Evolutionary conservation across 2,797 vertebrate species (phyloP).

Genomic region (Phoxinus dragarum): DNA sequence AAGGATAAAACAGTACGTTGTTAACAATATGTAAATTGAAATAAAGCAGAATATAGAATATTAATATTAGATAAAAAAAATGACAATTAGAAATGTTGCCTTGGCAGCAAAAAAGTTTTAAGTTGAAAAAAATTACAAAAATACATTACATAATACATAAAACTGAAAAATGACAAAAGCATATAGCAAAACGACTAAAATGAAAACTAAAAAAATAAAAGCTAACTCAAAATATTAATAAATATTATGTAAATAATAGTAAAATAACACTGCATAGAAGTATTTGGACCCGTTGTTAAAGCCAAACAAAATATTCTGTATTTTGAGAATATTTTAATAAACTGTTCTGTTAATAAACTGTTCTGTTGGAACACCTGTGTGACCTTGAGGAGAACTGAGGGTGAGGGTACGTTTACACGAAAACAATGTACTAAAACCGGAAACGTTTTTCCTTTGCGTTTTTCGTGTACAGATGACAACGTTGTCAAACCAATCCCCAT

Average conservation of each 20-base stretch:
- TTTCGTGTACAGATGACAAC: not conserved
- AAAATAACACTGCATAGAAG: not conserved
- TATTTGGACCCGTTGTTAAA: not conserved
- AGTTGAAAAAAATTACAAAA: not conserved
- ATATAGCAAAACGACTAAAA: not conserved
- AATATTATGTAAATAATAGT: not conserved
- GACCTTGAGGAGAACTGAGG: not conserved
- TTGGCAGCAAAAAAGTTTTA: not conserved
- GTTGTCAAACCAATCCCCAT: not conserved
- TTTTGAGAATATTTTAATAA: no score
- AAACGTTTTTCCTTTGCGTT: not conserved
- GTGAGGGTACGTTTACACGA: not conserved
- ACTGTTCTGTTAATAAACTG: no score
- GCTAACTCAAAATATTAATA: not conserved
- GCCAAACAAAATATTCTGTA: not conserved
- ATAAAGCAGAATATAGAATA: not conserved
- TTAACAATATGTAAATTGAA: not conserved
- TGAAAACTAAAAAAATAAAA: not conserved
- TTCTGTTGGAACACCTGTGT: not conserved
- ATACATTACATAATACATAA: not conserved
- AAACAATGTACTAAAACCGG: not conserved
- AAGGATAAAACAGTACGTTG: not conserved
- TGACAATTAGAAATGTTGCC: not conserved
- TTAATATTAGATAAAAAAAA: not conserved
- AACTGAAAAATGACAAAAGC: not conserved